A percentile compares a stretch with the other conserved stretches of the same genome.
Evolutionary conservation across 2,888 invertebrate genomes (phyloP).

Genomic region (Dromius quadrimaculatus): DNA sequence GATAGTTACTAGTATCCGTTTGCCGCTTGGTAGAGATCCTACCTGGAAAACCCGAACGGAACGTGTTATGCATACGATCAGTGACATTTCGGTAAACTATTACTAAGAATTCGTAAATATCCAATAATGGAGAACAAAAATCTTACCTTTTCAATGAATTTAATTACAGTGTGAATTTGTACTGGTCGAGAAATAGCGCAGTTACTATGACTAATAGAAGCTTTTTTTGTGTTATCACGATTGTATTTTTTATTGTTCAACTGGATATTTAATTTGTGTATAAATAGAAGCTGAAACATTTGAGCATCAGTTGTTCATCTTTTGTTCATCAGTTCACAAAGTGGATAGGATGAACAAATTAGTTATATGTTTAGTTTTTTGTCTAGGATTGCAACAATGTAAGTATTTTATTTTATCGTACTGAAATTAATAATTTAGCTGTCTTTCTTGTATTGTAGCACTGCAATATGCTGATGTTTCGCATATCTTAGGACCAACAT

Average conservation of each 20-base stretch:
- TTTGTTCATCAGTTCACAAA: conserved; percentile 46
- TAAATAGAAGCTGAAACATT: conserved; percentile 42
- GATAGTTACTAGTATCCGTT: conserved; percentile 45
- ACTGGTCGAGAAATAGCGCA: conserved; percentile 11
- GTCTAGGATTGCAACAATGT: conserved; percentile 53
- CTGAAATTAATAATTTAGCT: neutral
- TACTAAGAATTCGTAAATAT: conserved; percentile 34
- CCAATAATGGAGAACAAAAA: conserved; percentile 41
- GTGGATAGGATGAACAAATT: conserved; percentile 51
- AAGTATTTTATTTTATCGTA: conserved; percentile 47
- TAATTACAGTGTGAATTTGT: conserved; percentile 34
- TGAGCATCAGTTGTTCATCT: conserved; percentile 41
- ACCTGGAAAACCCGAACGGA: conserved; percentile 40
- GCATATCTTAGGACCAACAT: conserved; percentile 36
- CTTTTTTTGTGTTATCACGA: conserved; percentile 43
- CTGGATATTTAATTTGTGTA: conserved; percentile 25
- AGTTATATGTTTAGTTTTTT: conserved; percentile 50
- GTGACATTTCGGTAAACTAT: conserved; percentile 42
- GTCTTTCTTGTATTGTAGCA: conserved; percentile 26
- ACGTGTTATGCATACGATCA: conserved; percentile 46
- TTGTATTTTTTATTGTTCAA: conserved; percentile 38
- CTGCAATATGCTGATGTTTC: conserved; percentile 43
- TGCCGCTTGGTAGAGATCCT: conserved; percentile 41
- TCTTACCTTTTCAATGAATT: conserved; percentile 41
- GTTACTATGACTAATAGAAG: conserved; percentile 33